Base-by-base conservation (phyloP, 2,888 invertebrate genomes). In the Drosophila siamana region DNA sequence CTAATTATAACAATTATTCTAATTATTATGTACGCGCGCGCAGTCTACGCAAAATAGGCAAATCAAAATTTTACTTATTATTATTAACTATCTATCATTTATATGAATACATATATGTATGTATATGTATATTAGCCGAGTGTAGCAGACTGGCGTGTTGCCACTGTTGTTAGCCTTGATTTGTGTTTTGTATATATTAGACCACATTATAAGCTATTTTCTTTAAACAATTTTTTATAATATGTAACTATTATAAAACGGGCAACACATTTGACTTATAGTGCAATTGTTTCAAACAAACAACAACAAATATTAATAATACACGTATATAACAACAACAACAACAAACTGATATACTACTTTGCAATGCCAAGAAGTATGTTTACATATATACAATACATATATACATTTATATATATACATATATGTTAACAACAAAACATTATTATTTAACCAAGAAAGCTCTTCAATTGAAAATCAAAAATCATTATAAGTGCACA, bases 251-350 rank as follows among this genome's bases (percentile, higher is more conserved):
- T 54, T 43, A 54, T 54, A 43, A 54, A 83, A 83, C 83, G 83
- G 83, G 83, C 83, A 86, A 82, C 80, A 76, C 80, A 83, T 84
- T 84, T 86, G 86, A 86, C 81, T 85, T 85, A 86, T 88, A 88
- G 87, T 88, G 87, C 87, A 88, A 88, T 88, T 88, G 87, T 88
- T 88, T 87, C 81, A 86, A 86, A 85, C 81, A 86, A 82, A 68
- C 67, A 61, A 74, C 68, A 56, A 69, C 61, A 65, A 76, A 75
- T 65, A 75, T 67, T 65, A 61, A 78, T 74, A 72, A 70, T 59
- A 72, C 51, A 59, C 47, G 69, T 59, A 60, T 68, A 74, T 74
- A 61, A 67, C 19, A 19, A 19, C 28, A 8, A 28, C 28, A 28
- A 28, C 30, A 30, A 30, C 62, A 69, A 60, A 65, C 66, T 73